Conservation (phyloP, 2,797 vertebrate species). For the Cottoperca gobio region DNA sequence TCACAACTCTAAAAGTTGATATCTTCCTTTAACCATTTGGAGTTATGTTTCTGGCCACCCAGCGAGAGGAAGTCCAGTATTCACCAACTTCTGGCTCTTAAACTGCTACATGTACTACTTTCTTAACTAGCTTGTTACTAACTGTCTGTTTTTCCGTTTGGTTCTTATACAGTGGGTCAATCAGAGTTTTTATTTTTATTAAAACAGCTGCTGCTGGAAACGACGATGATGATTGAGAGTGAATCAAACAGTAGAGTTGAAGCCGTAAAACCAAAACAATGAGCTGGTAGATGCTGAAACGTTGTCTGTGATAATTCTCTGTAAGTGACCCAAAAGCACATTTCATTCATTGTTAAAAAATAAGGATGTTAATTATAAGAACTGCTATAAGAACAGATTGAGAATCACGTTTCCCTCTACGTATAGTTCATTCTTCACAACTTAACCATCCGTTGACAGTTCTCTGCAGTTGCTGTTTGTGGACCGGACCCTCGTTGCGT, state of each 20-base stretch:
- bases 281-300: background rate
- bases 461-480: background rate
- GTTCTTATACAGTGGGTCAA: background rate
- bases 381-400: background rate
- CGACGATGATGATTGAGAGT: background rate
- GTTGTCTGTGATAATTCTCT: background rate
- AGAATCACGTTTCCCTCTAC: background rate
- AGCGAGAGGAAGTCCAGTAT: too few species aligned
- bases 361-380: background rate
- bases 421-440: background rate
- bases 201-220: background rate
- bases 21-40: background rate
- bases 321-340: background rate
- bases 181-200: background rate
- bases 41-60: too few species aligned
- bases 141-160: background rate
- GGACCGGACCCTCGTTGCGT: background rate
- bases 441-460: background rate
- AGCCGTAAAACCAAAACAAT: background rate
- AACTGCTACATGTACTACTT: background rate
- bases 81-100: background rate
- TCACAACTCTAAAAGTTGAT: background rate
- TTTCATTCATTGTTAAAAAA: background rate
- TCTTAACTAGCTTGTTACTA: background rate
- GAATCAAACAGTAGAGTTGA: background rate